phyloP scores from a whole-genome alignment of 2,888 invertebrate species.

The Anticlea derivata region DNA sequence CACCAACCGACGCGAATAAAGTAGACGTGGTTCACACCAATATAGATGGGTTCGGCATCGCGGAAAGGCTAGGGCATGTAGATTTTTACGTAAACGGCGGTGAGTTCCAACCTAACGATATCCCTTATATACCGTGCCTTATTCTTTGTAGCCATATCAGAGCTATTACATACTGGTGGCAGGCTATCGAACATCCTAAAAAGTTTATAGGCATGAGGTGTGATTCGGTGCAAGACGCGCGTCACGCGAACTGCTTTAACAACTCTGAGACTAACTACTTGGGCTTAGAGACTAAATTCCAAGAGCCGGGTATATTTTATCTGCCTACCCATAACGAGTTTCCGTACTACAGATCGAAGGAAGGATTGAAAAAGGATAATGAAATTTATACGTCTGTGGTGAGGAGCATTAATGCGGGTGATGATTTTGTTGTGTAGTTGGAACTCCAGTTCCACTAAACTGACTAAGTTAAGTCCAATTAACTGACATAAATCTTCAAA shows the following conservation, averaged over 20 bases:
- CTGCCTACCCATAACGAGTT: slow-evolving; percentile 66
- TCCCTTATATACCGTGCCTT: slow-evolving; percentile 66
- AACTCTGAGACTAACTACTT: slow-evolving; percentile 59
- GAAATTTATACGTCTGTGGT: slow-evolving; percentile 61
- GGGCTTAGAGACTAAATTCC: slow-evolving; percentile 63
- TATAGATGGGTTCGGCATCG: slow-evolving; percentile 76
- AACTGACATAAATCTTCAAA: too few relatives aligned
- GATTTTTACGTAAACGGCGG: slow-evolving; percentile 75
- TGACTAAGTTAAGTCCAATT: too few relatives aligned
- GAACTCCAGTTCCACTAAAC: too few relatives aligned
- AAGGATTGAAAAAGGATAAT: slow-evolving; percentile 63
- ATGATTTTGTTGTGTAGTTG: slow-evolving; percentile 49
- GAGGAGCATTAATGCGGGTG: slow-evolving; percentile 58
- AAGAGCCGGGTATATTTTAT: slow-evolving; percentile 65
- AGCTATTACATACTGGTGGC: slow-evolving; percentile 70
- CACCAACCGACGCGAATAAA: slow-evolving; percentile 52
- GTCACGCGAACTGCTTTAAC: slow-evolving; percentile 66
- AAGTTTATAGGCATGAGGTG: slow-evolving; percentile 68
- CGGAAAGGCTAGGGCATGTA: slow-evolving; percentile 66
- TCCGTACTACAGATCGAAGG: slow-evolving; percentile 67
- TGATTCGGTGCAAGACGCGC: slow-evolving; percentile 64
- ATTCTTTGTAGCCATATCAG: slow-evolving; percentile 66
- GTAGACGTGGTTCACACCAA: slow-evolving; percentile 73
- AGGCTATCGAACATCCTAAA: slow-evolving; percentile 68
- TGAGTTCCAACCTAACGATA: slow-evolving; percentile 69